Conservation (phyloP, 1,140 invertebrate genomes). For the Matsumurasca onukii region DNA sequence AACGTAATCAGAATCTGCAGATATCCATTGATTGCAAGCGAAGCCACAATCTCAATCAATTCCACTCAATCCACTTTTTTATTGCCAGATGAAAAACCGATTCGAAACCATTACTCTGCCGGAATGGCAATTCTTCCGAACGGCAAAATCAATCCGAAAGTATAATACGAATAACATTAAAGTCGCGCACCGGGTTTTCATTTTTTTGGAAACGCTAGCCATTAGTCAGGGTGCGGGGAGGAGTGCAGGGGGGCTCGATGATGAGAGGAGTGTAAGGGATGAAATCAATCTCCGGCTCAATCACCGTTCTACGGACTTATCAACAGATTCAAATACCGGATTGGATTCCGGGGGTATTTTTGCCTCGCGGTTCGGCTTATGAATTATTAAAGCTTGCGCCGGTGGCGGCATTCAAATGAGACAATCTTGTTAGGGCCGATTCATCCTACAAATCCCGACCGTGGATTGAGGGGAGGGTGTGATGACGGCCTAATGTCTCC, state of each 20-base stretch:
- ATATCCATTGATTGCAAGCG: too few species aligned
- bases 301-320: slow-evolving; percentile 8
- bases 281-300: slow-evolving; percentile 18
- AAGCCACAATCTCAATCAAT: slow-evolving; percentile 18
- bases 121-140: slow-evolving; percentile 21
- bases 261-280: too few species aligned
- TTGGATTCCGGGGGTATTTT: slow-evolving; percentile 1
- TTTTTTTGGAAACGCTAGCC: slow-evolving; percentile 19
- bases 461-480: background rate
- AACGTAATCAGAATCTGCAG: too few species aligned
- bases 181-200: slow-evolving; percentile 16
- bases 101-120: slow-evolving; percentile 23
- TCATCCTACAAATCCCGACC: slow-evolving; percentile 3
- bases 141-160: slow-evolving; percentile 19
- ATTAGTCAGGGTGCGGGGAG: slow-evolving; percentile 2
- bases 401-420: slow-evolving; percentile 10
- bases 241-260: too few species aligned
- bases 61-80: slow-evolving; percentile 14
- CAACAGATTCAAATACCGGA: slow-evolving; percentile 23
- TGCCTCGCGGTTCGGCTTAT: slow-evolving; percentile 2
- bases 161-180: slow-evolving; percentile 18
- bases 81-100: slow-evolving; percentile 23
- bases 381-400: slow-evolving; percentile 14
- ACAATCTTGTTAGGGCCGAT: background rate
- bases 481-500: background rate